Percentiles rank a stretch among this genome's conserved stretches.
Evolutionary conservation across 2,888 invertebrate species (phyloP).

Genomic region (Heteromurus nitidus): DNA sequence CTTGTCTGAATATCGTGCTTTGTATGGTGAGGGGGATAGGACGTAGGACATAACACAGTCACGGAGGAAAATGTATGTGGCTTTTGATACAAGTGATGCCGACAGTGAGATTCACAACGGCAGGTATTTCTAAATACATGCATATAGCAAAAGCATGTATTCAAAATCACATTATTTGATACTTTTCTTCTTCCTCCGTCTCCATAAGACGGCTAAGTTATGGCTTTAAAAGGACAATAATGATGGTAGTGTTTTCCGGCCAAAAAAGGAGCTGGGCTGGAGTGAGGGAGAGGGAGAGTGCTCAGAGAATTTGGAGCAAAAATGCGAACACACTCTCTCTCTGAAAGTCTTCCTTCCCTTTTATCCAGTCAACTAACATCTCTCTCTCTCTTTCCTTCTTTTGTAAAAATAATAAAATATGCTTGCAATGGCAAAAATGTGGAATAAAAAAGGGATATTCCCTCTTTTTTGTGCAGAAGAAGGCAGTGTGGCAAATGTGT

Average conservation of each 20-base stretch:
- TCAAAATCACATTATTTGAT: neutral
- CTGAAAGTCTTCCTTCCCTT: neutral
- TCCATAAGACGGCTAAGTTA: constrained; percentile 11
- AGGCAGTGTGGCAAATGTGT: constrained; percentile 30
- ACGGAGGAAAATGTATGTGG: constrained; percentile 6
- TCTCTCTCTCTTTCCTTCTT: neutral
- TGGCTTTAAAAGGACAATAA: constrained; percentile 21
- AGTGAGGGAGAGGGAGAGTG: too few species aligned
- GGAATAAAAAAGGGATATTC: neutral
- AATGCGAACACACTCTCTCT: neutral
- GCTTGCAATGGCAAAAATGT: constrained; percentile 28
- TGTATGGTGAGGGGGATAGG: too few species aligned
- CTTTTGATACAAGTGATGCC: neutral
- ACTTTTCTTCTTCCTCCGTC: neutral
- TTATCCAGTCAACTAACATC: constrained; percentile 1
- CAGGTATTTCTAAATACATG: neutral
- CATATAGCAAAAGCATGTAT: too few species aligned
- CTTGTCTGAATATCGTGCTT: too few species aligned
- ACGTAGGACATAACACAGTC: too few species aligned
- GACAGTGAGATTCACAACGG: neutral
- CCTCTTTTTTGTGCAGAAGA: neutral
- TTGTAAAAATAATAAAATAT: constrained; percentile 4
- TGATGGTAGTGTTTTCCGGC: constrained; percentile 29
- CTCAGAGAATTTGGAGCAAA: neutral
- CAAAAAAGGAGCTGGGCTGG: too few species aligned